Evolutionary conservation across 37 sponge, comb jelly and placozoan species (phyloP), one percentile per base, ranked within the genome.

Genomic region (Eunapius fragilis): DNA sequence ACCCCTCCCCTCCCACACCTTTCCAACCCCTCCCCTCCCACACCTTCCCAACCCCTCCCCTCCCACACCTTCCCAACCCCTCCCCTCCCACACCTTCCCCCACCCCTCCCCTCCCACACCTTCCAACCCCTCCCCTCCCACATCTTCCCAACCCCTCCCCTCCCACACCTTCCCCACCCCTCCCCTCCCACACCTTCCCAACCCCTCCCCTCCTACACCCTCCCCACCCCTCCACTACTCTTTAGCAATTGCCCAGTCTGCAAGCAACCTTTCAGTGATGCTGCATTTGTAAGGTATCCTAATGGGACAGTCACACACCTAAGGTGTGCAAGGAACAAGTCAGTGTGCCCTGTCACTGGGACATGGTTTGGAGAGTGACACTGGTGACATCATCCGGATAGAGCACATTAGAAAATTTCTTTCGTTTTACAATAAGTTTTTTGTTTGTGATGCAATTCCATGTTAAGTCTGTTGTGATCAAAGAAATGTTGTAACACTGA

Each of bases 241-340:
- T n/a, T n/a, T n/a, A 95, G 96, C 41, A 33, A 70, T 19, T 96
- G 97, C 80, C 95, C 93, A 14, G 87, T 94, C n/a, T 96, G 97
- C 36, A 85, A 83, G 23, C 84, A 82, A 5, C 88, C 92, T 0
- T 90, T 96, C 83, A 88, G 85, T 67, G 97, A 96, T 77, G 87
- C 97, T 23, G 87, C 92, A 27, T 93, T 96, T 82, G 97, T 96
- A 14, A 86, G 97, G 49, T 96, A 96, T 67, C 97, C 97, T 0
- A 96, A 96, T 73, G 95, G 93, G 23, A 78, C 87, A 0, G 71
- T 92, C 5, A 92, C 96, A 26, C 97, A 96, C 75, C 76, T 94
- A 37, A 89, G 89, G 71, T 96, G 97, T 83, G 85, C 88, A 24
- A 85, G 88, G 26, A 92, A 92, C 50, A 94, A 92, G 77, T 86